Evolutionary conservation across 2,888 invertebrate genomes (phyloP), one percentile per base, ranked within the genome.

Genomic region (Lagria hirta): DNA sequence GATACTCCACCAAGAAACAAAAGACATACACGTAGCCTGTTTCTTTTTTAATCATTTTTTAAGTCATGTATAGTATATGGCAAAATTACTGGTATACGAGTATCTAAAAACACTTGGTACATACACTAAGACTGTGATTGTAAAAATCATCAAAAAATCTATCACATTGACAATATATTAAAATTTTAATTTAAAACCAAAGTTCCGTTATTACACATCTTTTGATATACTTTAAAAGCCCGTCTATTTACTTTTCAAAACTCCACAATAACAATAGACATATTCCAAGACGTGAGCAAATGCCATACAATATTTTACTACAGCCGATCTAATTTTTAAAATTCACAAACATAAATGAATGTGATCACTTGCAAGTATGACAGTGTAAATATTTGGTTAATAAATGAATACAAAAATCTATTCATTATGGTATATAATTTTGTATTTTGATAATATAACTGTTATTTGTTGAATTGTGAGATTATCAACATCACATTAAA

Each of bases 111-210:
- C 67, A 70, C 71, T 72, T 71, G 73, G 72, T 73, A 72, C 71
- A 73, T 67, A 70, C 65, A 48, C 70, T 71, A 73, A 72, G 69
- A 73, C 69, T 77, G 78, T 75, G 78, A 78, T 78, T 79, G 79
- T 79, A 79, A 79, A 78, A 80, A 79, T 78, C 76, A 79, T 79
- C 79, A 77, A 80, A 80, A 77, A 79, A 76, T 78, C 78, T 78
- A 80, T 79, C 79, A 79, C 79, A 79, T 78, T 77, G 66, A 72
- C 60, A 64, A 63, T 62, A 61, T 64, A 63, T 60, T 58, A 54
- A 59, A 62, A 56, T 30, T 52, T 53, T 48, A 58, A 60, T 48
- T 52, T 35, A 41, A 34, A 46, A 52, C 30, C 34, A 35, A 45
- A 47, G 43, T 44, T 49, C 43, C 41, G 37, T 32, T 33, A 24